Base-by-base conservation (phyloP, 2,113 vertebrate genomes). In the Struthio camelus region DNA sequence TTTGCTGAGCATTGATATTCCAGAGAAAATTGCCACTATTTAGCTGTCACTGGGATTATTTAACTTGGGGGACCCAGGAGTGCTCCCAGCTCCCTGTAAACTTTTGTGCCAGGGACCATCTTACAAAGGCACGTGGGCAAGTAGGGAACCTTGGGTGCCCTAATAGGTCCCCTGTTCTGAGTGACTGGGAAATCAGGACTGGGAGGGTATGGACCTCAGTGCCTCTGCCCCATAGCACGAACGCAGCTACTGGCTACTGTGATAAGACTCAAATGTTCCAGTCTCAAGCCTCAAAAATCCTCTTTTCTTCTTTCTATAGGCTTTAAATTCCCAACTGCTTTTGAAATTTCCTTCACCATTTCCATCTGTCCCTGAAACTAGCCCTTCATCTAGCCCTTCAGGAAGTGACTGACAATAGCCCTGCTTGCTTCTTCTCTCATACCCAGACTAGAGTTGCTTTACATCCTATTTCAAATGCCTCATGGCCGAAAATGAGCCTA, bases 291-390 rank as follows among this genome's bases (percentile, higher is more conserved):
- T 87, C 48, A 9, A 90, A 30, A 85, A 95, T 70, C 53, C 13
- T 76, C 56, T 80, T 84, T 89, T 64, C 48, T 72, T 59, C 54
- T 79, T 90, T 70, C 38, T 75, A 38, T 17, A 66, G 32, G 27
- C 27, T 93, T 95, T 70, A 59, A 59, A 8, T 80, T 93, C 24
- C 48, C 65, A 59, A 83, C 36, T 66, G 71, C 38, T 93, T 95
- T 85, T 87, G 70, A 46, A 11, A 16, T 87, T 72, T 87, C 20
- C 64, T 87, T 85, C 58, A 70, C 34, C 22, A 58, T 78, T 94
- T 82, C 62, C 13, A 54, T 66, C 53, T 71, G 34, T 50, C 34
- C 24, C 14, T 71, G 17, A n/a, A 23, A 14, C 69, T 25, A 71
- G 44, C 10, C 69, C 48, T 48, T 36, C 34, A 71, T 48, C 34